phyloP scores from a whole-genome alignment of 2,888 invertebrate genomes.

The Agelastica alni region DNA sequence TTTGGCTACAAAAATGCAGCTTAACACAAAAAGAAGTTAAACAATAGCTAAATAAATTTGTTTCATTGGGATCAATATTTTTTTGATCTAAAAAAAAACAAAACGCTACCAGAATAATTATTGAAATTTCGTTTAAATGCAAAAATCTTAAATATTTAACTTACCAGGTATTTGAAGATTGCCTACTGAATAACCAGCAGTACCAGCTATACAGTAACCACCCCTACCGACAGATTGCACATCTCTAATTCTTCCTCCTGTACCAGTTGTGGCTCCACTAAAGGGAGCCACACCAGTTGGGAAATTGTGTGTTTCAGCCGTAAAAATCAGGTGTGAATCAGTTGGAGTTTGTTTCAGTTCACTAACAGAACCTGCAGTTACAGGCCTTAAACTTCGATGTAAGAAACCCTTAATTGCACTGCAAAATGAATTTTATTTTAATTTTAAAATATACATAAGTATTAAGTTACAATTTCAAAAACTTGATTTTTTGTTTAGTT shows the following conservation, averaged over 20 bases:
- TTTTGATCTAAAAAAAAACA: too few relatives aligned
- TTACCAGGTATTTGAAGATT: slow-evolving; percentile 86
- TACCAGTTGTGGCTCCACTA: slow-evolving; percentile 97
- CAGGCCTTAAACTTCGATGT: slow-evolving; percentile 71
- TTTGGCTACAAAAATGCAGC: too few relatives aligned
- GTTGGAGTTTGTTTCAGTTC: slow-evolving; percentile 60
- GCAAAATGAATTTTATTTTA: slow-evolving; percentile 39
- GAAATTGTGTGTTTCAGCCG: slow-evolving; percentile 99
- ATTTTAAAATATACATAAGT: too few relatives aligned
- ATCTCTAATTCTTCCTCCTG: slow-evolving; percentile 93
- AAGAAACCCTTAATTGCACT: slow-evolving; percentile 87
- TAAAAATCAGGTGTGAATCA: slow-evolving; percentile 90
- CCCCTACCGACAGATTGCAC: slow-evolving; percentile 95
- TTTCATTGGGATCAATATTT: too few relatives aligned
- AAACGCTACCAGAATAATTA: too few relatives aligned
- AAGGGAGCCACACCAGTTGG: slow-evolving; percentile 97
- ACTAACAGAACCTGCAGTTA: slow-evolving; percentile 67
- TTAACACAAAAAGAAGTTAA: too few relatives aligned
- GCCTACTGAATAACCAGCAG: slow-evolving; percentile 96
- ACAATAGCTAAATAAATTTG: too few relatives aligned
- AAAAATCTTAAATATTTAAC: too few relatives aligned
- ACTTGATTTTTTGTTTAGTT: too few relatives aligned
- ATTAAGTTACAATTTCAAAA: too few relatives aligned
- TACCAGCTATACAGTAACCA: slow-evolving; percentile 91
- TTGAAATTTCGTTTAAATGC: too few relatives aligned